Percentiles rank a stretch among this genome's conserved stretches.
phyloP scores from a whole-genome alignment of 2,113 vertebrate species.

The Perccottus glenii region DNA sequence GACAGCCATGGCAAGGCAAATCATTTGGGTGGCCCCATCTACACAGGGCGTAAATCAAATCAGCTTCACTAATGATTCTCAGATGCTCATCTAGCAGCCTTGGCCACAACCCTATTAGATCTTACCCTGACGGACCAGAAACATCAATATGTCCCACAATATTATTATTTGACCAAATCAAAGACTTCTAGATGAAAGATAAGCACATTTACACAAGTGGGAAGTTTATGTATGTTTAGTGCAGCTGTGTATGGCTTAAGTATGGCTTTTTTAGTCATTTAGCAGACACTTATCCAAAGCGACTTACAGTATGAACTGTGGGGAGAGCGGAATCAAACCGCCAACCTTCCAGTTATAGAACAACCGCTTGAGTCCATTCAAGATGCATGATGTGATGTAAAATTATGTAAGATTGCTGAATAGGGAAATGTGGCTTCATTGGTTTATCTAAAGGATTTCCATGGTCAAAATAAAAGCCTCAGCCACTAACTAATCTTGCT shows the following conservation, averaged over 20 bases:
- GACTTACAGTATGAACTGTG: too few relatives aligned
- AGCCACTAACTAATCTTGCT: slow-evolving; percentile 1
- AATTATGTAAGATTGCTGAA: slow-evolving; percentile 34
- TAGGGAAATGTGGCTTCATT: slow-evolving; percentile 19
- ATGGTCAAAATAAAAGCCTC: slow-evolving; percentile 17
- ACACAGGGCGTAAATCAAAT: slow-evolving; percentile 84
- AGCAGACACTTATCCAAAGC: not conserved
- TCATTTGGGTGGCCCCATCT: slow-evolving; percentile 84
- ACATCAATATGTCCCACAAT: slow-evolving; percentile 74
- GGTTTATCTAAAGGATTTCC: slow-evolving; percentile 23
- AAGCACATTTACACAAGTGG: slow-evolving; percentile 25
- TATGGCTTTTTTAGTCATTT: slow-evolving; percentile 6
- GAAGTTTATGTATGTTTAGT: slow-evolving; percentile 23
- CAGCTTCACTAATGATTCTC: slow-evolving; percentile 81
- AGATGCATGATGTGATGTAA: slow-evolving; percentile 38
- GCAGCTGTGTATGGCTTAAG: slow-evolving; percentile 15
- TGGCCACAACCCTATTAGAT: slow-evolving; percentile 68
- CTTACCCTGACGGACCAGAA: slow-evolving; percentile 64
- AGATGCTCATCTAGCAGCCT: slow-evolving; percentile 74
- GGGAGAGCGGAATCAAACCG: too few relatives aligned
- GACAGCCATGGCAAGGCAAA: slow-evolving; percentile 77
- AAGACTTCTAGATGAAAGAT: slow-evolving; percentile 53
- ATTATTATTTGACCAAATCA: slow-evolving; percentile 68
- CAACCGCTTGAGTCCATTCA: not conserved
- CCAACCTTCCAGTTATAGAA: too few relatives aligned